phyloP scores from a whole-genome alignment of 2,797 vertebrate species.

The Gymnoscopelus braueri region DNA sequence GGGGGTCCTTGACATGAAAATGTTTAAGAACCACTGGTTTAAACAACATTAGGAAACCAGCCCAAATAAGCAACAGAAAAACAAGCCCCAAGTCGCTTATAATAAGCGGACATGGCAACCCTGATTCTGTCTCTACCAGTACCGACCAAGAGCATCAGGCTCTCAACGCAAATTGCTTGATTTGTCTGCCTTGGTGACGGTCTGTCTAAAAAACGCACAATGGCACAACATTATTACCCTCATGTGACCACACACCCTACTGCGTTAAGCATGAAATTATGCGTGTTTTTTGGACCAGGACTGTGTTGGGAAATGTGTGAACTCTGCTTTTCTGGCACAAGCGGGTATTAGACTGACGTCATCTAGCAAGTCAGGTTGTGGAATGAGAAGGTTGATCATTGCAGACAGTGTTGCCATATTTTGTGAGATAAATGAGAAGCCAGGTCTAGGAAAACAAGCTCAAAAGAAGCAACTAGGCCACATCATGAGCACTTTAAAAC shows the following conservation, averaged over 20 bases:
- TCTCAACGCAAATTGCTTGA: not conserved
- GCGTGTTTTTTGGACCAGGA: slow-evolving; percentile 19
- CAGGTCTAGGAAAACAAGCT: too few species aligned
- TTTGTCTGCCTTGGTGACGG: too few species aligned
- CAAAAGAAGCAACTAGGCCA: too few species aligned
- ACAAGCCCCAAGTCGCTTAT: too few species aligned
- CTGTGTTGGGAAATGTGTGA: slow-evolving; percentile 39
- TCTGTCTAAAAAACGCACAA: not conserved
- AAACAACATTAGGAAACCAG: too few species aligned
- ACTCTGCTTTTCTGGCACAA: slow-evolving; percentile 58
- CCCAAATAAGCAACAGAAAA: too few species aligned
- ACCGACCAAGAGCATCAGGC: slow-evolving; percentile 41
- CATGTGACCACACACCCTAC: not conserved
- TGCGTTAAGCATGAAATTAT: not conserved
- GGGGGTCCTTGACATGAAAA: too few species aligned
- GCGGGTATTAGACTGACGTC: slow-evolving; percentile 68
- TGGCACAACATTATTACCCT: not conserved
- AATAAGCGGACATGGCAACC: too few species aligned
- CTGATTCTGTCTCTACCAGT: slow-evolving; percentile 19
- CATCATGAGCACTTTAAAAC: too few species aligned
- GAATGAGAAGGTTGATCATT: slow-evolving; percentile 40
- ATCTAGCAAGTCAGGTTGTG: slow-evolving; percentile 61
- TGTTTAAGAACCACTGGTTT: too few species aligned
- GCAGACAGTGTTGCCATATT: not conserved
- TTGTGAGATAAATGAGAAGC: too few species aligned